phyloP scores from a whole-genome alignment of 2,797 vertebrate genomes.

The Nasua narica region DNA sequence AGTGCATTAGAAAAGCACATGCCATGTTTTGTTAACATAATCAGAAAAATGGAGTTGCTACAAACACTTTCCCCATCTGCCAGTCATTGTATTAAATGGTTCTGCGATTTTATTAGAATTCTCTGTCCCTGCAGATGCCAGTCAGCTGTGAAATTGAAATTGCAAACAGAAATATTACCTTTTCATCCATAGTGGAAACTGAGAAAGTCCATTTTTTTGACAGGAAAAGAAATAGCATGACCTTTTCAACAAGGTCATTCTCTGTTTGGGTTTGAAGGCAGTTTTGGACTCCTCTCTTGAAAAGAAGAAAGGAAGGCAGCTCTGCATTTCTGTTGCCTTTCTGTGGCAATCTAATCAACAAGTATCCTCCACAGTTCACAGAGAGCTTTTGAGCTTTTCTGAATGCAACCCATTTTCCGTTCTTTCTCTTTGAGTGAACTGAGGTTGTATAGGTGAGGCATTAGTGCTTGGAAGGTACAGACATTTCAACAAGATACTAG shows the following conservation, averaged over 20 bases:
- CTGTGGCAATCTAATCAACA: not conserved
- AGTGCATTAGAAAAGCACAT: slow-evolving; percentile 78
- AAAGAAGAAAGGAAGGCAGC: not conserved
- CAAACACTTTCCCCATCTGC: slow-evolving; percentile 83
- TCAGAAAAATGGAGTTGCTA: slow-evolving; percentile 84
- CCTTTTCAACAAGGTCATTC: slow-evolving; percentile 51
- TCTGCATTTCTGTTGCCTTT: not conserved
- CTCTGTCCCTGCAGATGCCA: slow-evolving; percentile 84
- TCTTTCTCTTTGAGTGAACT: slow-evolving; percentile 3
- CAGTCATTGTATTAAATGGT: slow-evolving; percentile 86
- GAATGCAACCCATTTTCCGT: not conserved
- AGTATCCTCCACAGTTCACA: not conserved
- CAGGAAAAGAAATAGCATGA: slow-evolving; percentile 64
- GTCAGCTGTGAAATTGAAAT: slow-evolving; percentile 89
- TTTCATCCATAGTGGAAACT: slow-evolving; percentile 80
- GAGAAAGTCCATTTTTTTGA: slow-evolving; percentile 81
- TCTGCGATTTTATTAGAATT: slow-evolving; percentile 86
- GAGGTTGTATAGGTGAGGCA: not conserved
- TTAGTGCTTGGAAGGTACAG: not conserved
- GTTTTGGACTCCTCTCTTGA: not conserved
- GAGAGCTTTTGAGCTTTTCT: slow-evolving; percentile 19
- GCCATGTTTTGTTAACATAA: slow-evolving; percentile 86
- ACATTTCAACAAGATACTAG: not conserved
- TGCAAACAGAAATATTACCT: slow-evolving; percentile 87
- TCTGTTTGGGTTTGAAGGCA: not conserved